Evolutionary conservation across 2,888 invertebrate genomes (phyloP).

Genomic region (Parascotia fuliginaria): DNA sequence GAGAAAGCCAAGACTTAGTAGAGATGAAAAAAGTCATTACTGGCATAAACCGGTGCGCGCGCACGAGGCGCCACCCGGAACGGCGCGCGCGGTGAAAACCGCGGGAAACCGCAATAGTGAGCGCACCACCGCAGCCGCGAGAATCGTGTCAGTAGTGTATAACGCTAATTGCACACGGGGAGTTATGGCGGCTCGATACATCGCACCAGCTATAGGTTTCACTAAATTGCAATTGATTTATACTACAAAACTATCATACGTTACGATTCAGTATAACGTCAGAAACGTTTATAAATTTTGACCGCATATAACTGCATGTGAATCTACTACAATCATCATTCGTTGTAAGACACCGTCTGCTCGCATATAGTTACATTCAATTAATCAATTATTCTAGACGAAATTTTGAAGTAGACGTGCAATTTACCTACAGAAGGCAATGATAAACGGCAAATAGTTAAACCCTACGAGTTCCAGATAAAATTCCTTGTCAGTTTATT

Average conservation of each 20-base stretch:
- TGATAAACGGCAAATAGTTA: slow-evolving; percentile 70
- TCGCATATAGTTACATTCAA: slow-evolving; percentile 24
- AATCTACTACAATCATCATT: slow-evolving; percentile 23
- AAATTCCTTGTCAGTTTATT: slow-evolving; percentile 79
- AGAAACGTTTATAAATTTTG: slow-evolving; percentile 18
- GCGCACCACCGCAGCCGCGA: slow-evolving; percentile 66
- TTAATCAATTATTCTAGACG: slow-evolving; percentile 15
- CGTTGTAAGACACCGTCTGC: slow-evolving; percentile 13
- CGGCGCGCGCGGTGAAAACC: slow-evolving; percentile 81
- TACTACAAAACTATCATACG: slow-evolving; percentile 29
- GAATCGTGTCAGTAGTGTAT: slow-evolving; percentile 86
- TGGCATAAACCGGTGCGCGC: slow-evolving; percentile 67
- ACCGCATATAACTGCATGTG: slow-evolving; percentile 26
- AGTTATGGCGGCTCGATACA: slow-evolving; percentile 66
- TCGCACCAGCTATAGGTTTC: slow-evolving; percentile 52
- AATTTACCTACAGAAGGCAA: slow-evolving; percentile 22
- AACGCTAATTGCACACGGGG: slow-evolving; percentile 78
- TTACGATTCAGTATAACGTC: slow-evolving; percentile 20
- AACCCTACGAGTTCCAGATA: slow-evolving; percentile 68
- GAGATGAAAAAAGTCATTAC: slow-evolving; percentile 69
- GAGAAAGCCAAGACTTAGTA: slow-evolving; percentile 57
- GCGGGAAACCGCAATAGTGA: slow-evolving; percentile 83
- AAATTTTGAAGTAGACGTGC: slow-evolving; percentile 20
- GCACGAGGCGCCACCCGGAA: slow-evolving; percentile 82
- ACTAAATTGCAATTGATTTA: slow-evolving; percentile 48